phyloP scores from a whole-genome alignment of 2,888 invertebrate genomes.

The Eutolmus rufibarbis region DNA sequence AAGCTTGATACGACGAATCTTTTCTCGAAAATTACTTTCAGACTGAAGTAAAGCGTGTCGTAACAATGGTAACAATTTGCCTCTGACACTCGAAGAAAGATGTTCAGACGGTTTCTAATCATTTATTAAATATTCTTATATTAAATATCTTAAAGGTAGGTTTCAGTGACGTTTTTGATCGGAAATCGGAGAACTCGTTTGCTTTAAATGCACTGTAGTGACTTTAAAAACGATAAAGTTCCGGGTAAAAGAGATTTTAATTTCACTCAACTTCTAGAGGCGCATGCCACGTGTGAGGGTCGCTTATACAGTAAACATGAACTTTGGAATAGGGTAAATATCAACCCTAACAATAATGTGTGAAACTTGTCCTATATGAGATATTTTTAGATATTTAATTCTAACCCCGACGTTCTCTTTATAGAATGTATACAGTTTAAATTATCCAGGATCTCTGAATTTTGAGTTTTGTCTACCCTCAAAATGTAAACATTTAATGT shows the following conservation, averaged over 20 bases:
- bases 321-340: not conserved
- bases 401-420: not conserved
- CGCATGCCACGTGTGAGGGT: not conserved
- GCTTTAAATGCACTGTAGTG: not conserved
- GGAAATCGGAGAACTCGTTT: not conserved
- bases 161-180: not conserved
- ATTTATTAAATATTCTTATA: not conserved
- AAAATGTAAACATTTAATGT: no score
- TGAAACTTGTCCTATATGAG: not conserved
- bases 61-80: not conserved
- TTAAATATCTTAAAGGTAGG: no score
- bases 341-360: not conserved
- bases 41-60: not conserved
- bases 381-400: not conserved
- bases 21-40: not conserved
- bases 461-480: not conserved
- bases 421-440: not conserved
- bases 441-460: not conserved
- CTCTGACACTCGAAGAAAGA: not conserved
- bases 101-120: not conserved
- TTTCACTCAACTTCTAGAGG: not conserved
- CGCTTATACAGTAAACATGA: not conserved
- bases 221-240: not conserved
- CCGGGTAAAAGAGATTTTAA: not conserved
- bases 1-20: not conserved